phyloP scores from a whole-genome alignment of 2,888 invertebrate species.

The Tetrapedia diversipes region DNA sequence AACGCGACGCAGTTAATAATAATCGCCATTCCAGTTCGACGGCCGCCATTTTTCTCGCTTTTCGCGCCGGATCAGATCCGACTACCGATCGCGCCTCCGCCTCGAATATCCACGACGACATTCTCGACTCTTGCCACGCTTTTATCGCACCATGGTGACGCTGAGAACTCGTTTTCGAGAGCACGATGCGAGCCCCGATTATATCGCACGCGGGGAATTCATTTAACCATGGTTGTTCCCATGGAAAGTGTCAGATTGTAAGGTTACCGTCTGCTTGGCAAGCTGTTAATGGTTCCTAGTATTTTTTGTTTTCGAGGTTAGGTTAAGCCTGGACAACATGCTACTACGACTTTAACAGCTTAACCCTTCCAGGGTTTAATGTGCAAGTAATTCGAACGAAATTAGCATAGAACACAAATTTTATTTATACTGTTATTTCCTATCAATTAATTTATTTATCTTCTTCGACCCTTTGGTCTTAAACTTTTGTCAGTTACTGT shows the following conservation, averaged over 20 bases:
- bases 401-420: too few relatives aligned
- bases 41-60: constrained; percentile 10
- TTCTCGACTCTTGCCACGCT: background rate
- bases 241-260: constrained; percentile 2
- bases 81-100: constrained; percentile 45
- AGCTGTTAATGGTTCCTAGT: background rate
- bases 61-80: constrained; percentile 17
- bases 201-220: constrained; percentile 26
- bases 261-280: background rate
- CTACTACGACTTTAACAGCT: too few relatives aligned
- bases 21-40: constrained; percentile 27
- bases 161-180: constrained; percentile 24
- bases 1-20: constrained; percentile 30
- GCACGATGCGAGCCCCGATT: constrained; percentile 25
- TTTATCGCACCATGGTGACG: background rate
- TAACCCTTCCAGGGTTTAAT: too few relatives aligned
- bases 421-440: too few relatives aligned
- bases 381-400: too few relatives aligned
- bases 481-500: too few relatives aligned
- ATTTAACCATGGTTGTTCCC: constrained; percentile 14
- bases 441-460: too few relatives aligned
- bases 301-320: too few relatives aligned
- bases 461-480: too few relatives aligned
- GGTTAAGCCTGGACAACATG: too few relatives aligned
- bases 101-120: constrained; percentile 3